Conservation (phyloP, 1,140 invertebrate species). For the Drosophila pachea region DNA sequence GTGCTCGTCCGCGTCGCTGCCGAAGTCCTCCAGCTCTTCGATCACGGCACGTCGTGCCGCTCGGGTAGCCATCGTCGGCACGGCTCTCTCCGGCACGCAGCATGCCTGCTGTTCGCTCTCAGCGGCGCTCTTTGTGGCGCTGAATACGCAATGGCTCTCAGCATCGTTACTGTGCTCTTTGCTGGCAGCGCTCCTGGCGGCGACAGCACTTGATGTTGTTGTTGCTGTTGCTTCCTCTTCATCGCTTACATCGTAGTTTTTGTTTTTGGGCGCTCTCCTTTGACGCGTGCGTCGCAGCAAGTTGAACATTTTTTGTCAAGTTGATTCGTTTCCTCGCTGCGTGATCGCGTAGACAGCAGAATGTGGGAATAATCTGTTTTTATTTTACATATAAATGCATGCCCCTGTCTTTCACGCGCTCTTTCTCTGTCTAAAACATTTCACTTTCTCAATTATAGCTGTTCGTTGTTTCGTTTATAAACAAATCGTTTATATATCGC, state of each 20-base stretch:
- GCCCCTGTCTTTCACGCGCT: conserved; percentile 24
- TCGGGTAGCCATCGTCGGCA: conserved; percentile 3
- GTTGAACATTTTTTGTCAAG: conserved; percentile 59
- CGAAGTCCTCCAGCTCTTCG: conserved; percentile 72
- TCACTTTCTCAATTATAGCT: conserved; percentile 15
- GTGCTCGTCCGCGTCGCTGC: conserved; percentile 43
- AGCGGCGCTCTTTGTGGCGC: conserved; percentile 19
- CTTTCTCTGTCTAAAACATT: conserved; percentile 9
- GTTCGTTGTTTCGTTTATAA: conserved; percentile 55
- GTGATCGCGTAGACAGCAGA: too few relatives aligned
- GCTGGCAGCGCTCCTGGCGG: conserved; percentile 16
- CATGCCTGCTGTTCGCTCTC: too few relatives aligned
- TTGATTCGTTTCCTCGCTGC: conserved; percentile 4
- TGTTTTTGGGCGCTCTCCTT: conserved; percentile 60
- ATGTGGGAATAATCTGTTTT: conserved; percentile 6
- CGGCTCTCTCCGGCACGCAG: conserved; percentile 3
- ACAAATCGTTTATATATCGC: conserved; percentile 63
- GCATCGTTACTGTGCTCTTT: conserved; percentile 25
- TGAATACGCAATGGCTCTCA: conserved; percentile 21
- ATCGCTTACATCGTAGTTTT: conserved; percentile 48
- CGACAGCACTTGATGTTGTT: conserved; percentile 3
- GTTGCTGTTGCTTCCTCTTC: conserved; percentile 45
- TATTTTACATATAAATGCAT: conserved; percentile 36
- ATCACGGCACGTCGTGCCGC: conserved; percentile 57
- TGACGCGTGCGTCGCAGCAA: conserved; percentile 66